These are phyloP conservation scores for Asbolus verrucosus DNA, from an alignment of 1,140 invertebrate species.

Conservation along the genomic window DNA sequence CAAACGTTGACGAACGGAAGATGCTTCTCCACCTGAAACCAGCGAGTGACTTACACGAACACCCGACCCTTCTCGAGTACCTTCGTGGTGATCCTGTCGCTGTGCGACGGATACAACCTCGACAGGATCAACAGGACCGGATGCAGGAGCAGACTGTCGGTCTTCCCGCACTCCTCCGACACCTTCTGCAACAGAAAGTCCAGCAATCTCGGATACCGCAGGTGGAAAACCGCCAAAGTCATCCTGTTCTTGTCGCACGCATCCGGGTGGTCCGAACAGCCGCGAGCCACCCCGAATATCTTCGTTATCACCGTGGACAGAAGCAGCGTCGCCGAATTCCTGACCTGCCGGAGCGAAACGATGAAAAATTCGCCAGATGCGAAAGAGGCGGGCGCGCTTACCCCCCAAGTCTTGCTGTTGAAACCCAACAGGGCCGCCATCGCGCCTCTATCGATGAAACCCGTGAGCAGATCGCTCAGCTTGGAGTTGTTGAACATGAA, in stretches of 20 bases:
- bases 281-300: conserved; percentile 94
- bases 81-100: no score
- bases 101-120: conserved; percentile 80
- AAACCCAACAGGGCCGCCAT: conserved; percentile 81
- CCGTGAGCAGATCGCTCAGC: conserved; percentile 78
- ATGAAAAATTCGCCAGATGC: no score
- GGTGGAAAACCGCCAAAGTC: conserved; percentile 85
- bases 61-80: conserved; percentile 51
- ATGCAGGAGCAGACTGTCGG: conserved; percentile 71
- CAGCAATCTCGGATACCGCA: conserved; percentile 83
- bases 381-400: no score
- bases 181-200: conserved; percentile 81
- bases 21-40: conserved; percentile 65
- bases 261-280: conserved; percentile 78
- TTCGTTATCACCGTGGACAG: conserved; percentile 87
- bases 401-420: conserved; percentile 81
- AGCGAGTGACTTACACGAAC: neutral
- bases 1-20: conserved; percentile 67
- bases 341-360: no score
- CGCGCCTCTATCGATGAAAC: conserved; percentile 80
- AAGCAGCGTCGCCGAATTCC: conserved; percentile 90
- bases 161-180: conserved; percentile 65
- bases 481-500: conserved; percentile 82
- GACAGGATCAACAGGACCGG: conserved; percentile 84
- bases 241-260: conserved; percentile 81